Evolutionary conservation across 2,888 invertebrate species (phyloP).

Genomic region (Pandemis cinnamomeana): DNA sequence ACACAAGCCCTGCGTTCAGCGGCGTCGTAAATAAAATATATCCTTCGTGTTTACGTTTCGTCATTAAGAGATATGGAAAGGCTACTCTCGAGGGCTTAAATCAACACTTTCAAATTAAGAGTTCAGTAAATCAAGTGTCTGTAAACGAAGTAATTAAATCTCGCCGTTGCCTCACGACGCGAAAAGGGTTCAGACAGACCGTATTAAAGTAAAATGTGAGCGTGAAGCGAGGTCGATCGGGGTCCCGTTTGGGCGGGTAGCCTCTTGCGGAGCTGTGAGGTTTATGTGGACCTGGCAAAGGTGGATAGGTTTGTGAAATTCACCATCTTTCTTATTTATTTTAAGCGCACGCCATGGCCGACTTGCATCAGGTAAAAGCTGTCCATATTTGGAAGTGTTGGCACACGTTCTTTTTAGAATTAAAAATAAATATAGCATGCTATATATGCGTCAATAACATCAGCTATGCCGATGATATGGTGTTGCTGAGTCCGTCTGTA

Average conservation of each 20-base stretch:
- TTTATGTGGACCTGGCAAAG: background rate
- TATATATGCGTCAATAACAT: too few relatives aligned
- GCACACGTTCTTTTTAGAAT: background rate
- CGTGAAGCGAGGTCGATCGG: background rate
- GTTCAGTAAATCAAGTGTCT: constrained; percentile 70
- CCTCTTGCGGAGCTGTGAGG: background rate
- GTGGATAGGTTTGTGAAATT: constrained; percentile 7
- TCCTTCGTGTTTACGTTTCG: constrained; percentile 35
- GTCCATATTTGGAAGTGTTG: background rate
- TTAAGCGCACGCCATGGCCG: background rate
- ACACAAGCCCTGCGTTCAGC: background rate
- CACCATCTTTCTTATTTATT: constrained; percentile 2
- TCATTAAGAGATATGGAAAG: constrained; percentile 54
- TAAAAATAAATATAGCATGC: too few relatives aligned
- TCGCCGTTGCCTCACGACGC: constrained; percentile 55
- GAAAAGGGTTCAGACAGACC: constrained; percentile 27
- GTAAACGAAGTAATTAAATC: constrained; percentile 74
- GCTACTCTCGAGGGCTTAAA: constrained; percentile 61
- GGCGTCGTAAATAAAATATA: constrained; percentile 5
- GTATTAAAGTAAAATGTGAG: background rate
- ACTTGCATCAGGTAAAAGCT: background rate
- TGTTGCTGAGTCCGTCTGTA: too few relatives aligned
- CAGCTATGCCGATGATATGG: too few relatives aligned
- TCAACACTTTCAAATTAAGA: constrained; percentile 74
- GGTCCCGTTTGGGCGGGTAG: background rate